Evolutionary conservation across 2,888 invertebrate species (phyloP).

Genomic region (Drosophila subsilvestris): DNA sequence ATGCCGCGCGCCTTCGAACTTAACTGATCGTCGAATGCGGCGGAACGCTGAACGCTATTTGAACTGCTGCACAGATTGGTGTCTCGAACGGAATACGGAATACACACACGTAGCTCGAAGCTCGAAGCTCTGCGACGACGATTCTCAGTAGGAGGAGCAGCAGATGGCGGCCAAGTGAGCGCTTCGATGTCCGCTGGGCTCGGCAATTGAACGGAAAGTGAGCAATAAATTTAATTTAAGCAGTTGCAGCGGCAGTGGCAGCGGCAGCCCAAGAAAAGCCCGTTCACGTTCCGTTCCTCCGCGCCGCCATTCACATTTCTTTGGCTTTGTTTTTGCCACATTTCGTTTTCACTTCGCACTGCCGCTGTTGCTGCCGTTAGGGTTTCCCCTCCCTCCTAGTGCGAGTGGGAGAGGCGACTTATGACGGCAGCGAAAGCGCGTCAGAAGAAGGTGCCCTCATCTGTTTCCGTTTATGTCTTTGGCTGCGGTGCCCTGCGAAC

Average conservation of each 20-base stretch:
- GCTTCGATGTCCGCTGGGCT: conserved; percentile 54
- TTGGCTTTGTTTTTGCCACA: conserved; percentile 70
- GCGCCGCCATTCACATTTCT: conserved; percentile 51
- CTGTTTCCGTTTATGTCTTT: conserved; percentile 18
- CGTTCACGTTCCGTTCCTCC: conserved; percentile 8
- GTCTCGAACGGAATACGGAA: not conserved
- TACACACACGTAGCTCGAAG: not conserved
- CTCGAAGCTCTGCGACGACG: not conserved
- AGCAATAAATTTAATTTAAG: conserved; percentile 70
- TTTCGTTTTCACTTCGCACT: conserved; percentile 51
- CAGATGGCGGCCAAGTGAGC: conserved; percentile 1
- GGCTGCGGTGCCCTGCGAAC: conserved; percentile 4
- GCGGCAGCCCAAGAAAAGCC: conserved; percentile 14
- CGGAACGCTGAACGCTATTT: conserved; percentile 20
- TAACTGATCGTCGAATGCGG: conserved; percentile 27
- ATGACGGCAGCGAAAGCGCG: conserved; percentile 65
- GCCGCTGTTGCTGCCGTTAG: conserved; percentile 52
- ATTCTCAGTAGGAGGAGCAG: not conserved
- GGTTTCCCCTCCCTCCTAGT: conserved; percentile 31
- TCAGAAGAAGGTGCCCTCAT: conserved; percentile 53
- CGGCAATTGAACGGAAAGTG: conserved; percentile 67
- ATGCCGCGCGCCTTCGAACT: conserved; percentile 15
- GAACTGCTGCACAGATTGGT: not conserved
- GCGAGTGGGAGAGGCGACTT: conserved; percentile 13
- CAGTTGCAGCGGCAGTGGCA: conserved; percentile 35